Evolutionary conservation across 2,113 vertebrate genomes (phyloP).

Genomic region (Poeciliopsis prolifica): DNA sequence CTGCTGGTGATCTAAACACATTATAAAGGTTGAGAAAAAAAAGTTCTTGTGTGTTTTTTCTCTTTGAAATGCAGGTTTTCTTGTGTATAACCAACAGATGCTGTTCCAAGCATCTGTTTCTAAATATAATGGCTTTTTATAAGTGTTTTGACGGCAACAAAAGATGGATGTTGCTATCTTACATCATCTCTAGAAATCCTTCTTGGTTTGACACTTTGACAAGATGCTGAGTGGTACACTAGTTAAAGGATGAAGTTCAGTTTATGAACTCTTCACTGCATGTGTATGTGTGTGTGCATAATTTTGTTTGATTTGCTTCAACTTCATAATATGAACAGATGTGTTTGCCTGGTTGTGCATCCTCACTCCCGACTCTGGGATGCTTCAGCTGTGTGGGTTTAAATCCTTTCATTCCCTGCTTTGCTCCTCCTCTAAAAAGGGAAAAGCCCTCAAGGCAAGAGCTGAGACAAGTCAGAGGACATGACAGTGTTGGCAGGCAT

Average conservation of each 20-base stretch:
- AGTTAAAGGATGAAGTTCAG: neutral
- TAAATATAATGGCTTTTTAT: neutral
- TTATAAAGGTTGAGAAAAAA: no score
- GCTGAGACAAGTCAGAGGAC: constrained; percentile 56
- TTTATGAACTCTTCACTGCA: constrained; percentile 1
- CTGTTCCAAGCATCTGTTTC: neutral
- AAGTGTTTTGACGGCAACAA: constrained; percentile 23
- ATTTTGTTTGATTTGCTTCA: constrained; percentile 20
- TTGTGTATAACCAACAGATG: neutral
- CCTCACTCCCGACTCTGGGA: constrained; percentile 13
- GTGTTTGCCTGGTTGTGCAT: constrained; percentile 24
- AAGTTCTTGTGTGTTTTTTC: no score
- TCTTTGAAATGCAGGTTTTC: neutral
- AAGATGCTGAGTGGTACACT: constrained; percentile 14
- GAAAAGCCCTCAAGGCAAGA: constrained; percentile 44
- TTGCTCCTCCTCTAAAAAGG: constrained; percentile 40
- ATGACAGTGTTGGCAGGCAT: constrained; percentile 44
- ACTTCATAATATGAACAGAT: constrained; percentile 18
- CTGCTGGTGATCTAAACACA: no score
- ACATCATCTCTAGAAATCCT: constrained; percentile 5
- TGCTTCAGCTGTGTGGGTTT: constrained; percentile 36
- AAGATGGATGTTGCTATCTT: constrained; percentile 15
- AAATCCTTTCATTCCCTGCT: constrained; percentile 29
- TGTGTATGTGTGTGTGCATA: neutral
- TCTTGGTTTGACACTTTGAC: constrained; percentile 24